phyloP scores from a whole-genome alignment of 37 sponge, comb jelly and placozoan species.

The Axinella damicornis region DNA sequence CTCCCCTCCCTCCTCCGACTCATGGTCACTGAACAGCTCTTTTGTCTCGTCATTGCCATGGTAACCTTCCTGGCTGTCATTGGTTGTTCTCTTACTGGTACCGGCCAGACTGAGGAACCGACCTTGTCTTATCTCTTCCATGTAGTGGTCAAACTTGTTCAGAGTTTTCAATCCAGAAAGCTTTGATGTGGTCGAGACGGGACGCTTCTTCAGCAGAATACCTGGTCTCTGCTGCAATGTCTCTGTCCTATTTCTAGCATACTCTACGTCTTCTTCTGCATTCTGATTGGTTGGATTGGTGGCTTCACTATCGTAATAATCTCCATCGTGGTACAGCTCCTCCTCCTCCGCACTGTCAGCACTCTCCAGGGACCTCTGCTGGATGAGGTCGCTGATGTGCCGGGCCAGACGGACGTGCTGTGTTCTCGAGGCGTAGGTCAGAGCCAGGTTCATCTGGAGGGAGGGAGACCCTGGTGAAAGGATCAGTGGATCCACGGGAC shows the following conservation, averaged over 20 bases:
- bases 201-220: not conserved
- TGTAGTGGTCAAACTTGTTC: no score
- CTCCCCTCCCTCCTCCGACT: not conserved
- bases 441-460: constrained; percentile 67
- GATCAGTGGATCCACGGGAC: no score
- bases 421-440: constrained; percentile 72
- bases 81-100: not conserved
- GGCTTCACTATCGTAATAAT: not conserved
- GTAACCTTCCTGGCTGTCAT: not conserved
- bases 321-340: not conserved
- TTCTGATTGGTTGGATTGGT: not conserved
- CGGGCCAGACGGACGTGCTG: constrained; percentile 51
- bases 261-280: not conserved
- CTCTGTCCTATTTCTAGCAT: not conserved
- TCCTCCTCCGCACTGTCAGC: constrained; percentile 20
- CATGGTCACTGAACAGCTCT: constrained; percentile 58
- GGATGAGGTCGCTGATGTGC: constrained; percentile 66
- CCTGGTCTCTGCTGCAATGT: not conserved
- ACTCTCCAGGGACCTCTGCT: constrained; percentile 14
- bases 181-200: no score
- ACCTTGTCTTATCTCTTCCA: no score
- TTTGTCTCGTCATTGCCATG: constrained; percentile 31
- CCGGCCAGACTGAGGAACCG: no score
- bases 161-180: no score
- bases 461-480: no score